phyloP scores from a whole-genome alignment of 2,888 invertebrate species.

The Plagodis dolabraria region DNA sequence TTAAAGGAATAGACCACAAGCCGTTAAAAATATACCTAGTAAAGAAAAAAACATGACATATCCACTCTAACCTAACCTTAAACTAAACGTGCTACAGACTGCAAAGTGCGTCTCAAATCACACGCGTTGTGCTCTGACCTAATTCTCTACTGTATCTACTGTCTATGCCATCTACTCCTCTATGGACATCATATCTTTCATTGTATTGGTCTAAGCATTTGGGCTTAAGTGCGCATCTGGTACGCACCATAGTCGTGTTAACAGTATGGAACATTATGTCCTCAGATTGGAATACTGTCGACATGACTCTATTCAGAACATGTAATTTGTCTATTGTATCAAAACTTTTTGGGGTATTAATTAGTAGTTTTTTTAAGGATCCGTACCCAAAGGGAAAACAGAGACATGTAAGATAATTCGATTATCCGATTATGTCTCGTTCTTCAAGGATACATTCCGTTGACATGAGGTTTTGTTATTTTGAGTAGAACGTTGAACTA shows the following conservation, averaged over 20 bases:
- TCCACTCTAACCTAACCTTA: slow-evolving; percentile 3
- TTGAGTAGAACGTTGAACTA: no score
- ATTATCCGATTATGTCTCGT: no score
- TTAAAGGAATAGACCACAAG: no score
- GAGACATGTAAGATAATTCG: no score
- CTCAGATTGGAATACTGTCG: not conserved
- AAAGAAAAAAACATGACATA: not conserved
- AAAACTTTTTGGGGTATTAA: no score
- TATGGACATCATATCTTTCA: slow-evolving; percentile 6
- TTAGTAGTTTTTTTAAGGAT: no score
- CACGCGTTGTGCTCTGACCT: slow-evolving; percentile 31
- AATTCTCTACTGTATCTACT: slow-evolving; percentile 22
- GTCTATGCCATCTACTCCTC: not conserved
- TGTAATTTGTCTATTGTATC: no score
- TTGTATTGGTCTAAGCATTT: not conserved
- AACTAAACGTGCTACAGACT: slow-evolving; percentile 26
- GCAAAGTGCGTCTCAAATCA: slow-evolving; percentile 34
- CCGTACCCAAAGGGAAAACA: no score
- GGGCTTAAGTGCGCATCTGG: slow-evolving; percentile 4
- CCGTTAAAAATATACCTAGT: no score
- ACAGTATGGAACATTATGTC: slow-evolving; percentile 1
- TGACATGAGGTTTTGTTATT: no score
- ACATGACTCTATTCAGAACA: not conserved
- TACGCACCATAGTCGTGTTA: not conserved
- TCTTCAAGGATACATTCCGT: no score